Base-by-base conservation (phyloP, 2,797 vertebrate species). In the Cirrhinus molitorella region DNA sequence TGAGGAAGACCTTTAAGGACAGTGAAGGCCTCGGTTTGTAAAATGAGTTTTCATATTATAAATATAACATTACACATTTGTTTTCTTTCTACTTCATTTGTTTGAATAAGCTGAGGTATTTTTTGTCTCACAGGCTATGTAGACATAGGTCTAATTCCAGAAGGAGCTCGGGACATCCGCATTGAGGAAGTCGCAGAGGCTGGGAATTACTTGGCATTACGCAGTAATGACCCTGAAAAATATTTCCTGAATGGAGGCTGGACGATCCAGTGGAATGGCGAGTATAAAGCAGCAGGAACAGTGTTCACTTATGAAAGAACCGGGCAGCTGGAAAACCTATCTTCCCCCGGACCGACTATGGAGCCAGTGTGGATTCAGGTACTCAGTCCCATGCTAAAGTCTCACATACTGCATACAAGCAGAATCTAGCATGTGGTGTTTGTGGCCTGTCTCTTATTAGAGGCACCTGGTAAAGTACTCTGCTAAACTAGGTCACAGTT, bases 291-390 rank as follows among this genome's bases (percentile, higher is more conserved):
- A 83, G 98, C 97, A 0, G 98, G 98, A 73, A 96, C 98, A 0
- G 94, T 97, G 3, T 99, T 99, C 92, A 98, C 96, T 37, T 99
- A 99, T 0, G 91, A 94, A 25, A 95, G 98, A 85, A 95, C 85
- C 0, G 97, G 97, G 0, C 96, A 98, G 57, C 93, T 96, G 92
- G 98, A 99, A 93, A 98, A 97, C 89, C 95, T 99, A 84, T 99
- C 97, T 0, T 97, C 98, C 3, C 97, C 96, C 0, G 98, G 98
- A 0, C 98, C 98, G 43, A 99, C 98, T 0, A 91, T 91, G 65
- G 97, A 99, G 81, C 96, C 97, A 0, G 91, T 99, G 63, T 99
- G 98, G 98, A 98, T 99, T 88, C 98, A 99, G 97, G 98, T 98
- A 89, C 2, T 59, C 7, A 53, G n/a, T 74, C 14, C 25, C 37